Evolutionary conservation across 2,888 invertebrate species (phyloP), one percentile per base, ranked within the genome.

Genomic region (Nemoura dubitans): DNA sequence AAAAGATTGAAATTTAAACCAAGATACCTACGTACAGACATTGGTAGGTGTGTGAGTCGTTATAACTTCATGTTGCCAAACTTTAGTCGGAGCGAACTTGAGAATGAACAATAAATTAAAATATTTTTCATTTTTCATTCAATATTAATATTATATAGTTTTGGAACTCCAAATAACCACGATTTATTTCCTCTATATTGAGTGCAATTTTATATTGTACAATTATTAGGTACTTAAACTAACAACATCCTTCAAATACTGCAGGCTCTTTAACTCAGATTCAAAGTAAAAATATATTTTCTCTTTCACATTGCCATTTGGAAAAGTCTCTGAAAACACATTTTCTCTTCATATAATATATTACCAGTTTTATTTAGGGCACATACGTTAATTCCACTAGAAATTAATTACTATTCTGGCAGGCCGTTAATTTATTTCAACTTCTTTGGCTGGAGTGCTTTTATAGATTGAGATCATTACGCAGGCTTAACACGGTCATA

Each of bases 231-330:
- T 59, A 59, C 59, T 59, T 36, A 36, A 59, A 59, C 59, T 59
- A 16, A 59, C 59, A 59, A 10, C 59, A 59, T 14, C 14, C 59
- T 59, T 59, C 59, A 59, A 59, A 59, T 59, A 59, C 59, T 59
- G 59, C 59, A 59, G 59, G 59, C 59, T 59, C 59, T 59, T 36
- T 59, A 21, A 59, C 59, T 59, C 59, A 59, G 59, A 21, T 59
- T 59, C 21, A 59, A 59, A 59, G 59, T 59, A 59, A 59, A 59
- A 59, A 59, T 59, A 59, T 59, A 59, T 59, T 59, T 59, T 59
- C 59, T 59, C 10, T 59, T 59, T 59, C 59, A 59, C 21, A 21
- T 59, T 21, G 21, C 59, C 14, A 59, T 59, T 59, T 59, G 59
- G 59, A 59, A 21, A 59, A 59, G 59, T 59, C 10, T 59, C 59